Percentiles rank a stretch among this genome's conserved stretches.
Conservation (phyloP, 2,797 vertebrate species). For the Scleropages formosus region DNA sequence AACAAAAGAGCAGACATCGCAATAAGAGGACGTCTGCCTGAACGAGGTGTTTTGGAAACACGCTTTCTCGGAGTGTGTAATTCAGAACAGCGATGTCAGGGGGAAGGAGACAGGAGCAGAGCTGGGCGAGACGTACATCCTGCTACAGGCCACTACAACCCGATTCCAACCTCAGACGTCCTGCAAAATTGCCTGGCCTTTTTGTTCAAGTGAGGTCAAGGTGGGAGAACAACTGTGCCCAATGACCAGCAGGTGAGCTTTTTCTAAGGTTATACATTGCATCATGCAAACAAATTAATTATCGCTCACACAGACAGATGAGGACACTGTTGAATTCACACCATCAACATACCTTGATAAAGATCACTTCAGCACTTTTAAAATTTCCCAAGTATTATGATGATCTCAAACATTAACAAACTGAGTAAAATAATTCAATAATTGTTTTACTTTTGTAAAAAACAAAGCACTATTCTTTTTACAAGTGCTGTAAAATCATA, state of each 20-base stretch:
- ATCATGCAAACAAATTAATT: neutral
- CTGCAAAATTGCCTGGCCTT: conserved; percentile 33
- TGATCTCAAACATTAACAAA: no score
- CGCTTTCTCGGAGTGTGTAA: conserved; percentile 53
- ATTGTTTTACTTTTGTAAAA: no score
- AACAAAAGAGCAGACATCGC: conserved; percentile 45
- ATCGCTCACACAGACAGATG: no score
- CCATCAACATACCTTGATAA: no score
- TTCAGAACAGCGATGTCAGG: conserved; percentile 59
- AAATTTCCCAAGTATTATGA: no score
- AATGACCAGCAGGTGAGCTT: neutral
- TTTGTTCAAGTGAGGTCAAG: conserved; percentile 35
- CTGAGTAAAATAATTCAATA: no score
- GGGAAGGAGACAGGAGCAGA: conserved; percentile 40
- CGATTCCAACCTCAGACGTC: conserved; percentile 55
- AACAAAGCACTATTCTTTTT: no score
- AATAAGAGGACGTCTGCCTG: conserved; percentile 44
- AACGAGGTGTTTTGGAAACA: conserved; percentile 58
- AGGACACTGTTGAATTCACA: no score
- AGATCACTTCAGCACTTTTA: no score
- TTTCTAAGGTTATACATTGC: neutral
- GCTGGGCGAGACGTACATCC: conserved; percentile 38
- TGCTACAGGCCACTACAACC: conserved; percentile 44
- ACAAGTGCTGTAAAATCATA: no score
- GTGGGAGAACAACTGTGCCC: neutral